These are phyloP conservation scores for Heliconius eleuchia DNA, from an alignment of 1,140 invertebrate genomes.

Conservation along the genomic window DNA sequence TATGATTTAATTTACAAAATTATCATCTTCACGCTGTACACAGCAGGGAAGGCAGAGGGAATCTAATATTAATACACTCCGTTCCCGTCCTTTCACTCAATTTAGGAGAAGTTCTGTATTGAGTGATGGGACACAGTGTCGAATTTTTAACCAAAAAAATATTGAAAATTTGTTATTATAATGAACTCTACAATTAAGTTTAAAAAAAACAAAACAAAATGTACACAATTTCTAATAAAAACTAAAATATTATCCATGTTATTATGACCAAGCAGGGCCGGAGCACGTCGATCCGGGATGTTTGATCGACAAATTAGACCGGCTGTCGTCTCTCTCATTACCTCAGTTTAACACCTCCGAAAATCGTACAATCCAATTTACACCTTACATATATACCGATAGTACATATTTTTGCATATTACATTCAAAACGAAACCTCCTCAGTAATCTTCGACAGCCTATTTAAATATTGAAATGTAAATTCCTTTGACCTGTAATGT, in stretches of 20 bases:
- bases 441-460: constrained; percentile 18
- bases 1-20: no score
- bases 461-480: constrained; percentile 24
- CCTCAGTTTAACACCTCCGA: constrained; percentile 51
- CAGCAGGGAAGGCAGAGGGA: no score
- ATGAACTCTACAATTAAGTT: background rate
- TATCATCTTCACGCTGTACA: no score
- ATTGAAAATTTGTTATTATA: background rate
- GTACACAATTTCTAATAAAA: background rate
- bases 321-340: constrained; percentile 54
- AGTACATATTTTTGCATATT: constrained; percentile 24
- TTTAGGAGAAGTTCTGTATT: no score
- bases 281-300: constrained; percentile 54
- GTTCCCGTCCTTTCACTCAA: no score
- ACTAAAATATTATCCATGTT: constrained; percentile 29
- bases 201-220: no score
- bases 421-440: constrained; percentile 6
- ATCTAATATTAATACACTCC: no score
- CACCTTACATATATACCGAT: background rate
- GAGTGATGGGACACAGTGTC: no score
- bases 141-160: background rate
- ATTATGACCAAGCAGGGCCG: constrained; percentile 21
- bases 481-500: constrained; percentile 13
- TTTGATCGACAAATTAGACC: constrained; percentile 62
- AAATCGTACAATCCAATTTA: constrained; percentile 38